phyloP scores from a whole-genome alignment of 2,113 vertebrate species.

The Dolichotis patagonum region DNA sequence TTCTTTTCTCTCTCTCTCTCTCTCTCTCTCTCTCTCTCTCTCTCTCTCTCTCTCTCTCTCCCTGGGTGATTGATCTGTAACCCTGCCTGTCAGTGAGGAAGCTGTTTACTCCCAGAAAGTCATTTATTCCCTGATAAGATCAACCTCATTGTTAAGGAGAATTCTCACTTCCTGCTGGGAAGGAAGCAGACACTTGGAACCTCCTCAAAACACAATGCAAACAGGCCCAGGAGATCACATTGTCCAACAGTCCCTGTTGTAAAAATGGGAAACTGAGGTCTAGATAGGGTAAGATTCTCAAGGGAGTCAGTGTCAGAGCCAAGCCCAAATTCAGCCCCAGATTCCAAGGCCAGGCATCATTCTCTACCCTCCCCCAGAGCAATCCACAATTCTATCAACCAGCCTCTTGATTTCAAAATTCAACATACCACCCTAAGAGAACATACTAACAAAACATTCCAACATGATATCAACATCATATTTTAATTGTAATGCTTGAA shows the following conservation, averaged over 20 bases:
- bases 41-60: slow-evolving; percentile 51
- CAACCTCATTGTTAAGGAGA: slow-evolving; percentile 59
- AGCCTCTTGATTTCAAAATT: background rate
- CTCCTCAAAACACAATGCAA: no score
- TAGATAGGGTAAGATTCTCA: background rate
- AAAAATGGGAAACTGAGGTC: background rate
- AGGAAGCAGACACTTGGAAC: background rate
- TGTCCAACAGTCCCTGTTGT: background rate
- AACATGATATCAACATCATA: background rate
- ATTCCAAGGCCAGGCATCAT: background rate
- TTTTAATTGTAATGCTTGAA: background rate
- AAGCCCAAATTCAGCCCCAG: background rate
- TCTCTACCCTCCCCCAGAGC: background rate
- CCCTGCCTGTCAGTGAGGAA: slow-evolving; percentile 64
- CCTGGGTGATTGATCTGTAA: background rate
- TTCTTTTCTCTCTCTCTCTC: no score
- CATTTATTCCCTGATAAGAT: slow-evolving; percentile 68
- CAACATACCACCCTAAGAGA: background rate
- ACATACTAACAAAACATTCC: slow-evolving; percentile 26
- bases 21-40: no score
- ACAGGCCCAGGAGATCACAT: background rate
- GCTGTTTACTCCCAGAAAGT: slow-evolving; percentile 73
- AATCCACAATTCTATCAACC: background rate
- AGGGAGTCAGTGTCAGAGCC: background rate
- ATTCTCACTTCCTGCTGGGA: slow-evolving; percentile 38